phyloP scores from a whole-genome alignment of 2,797 vertebrate genomes.

The Squalus acanthias region DNA sequence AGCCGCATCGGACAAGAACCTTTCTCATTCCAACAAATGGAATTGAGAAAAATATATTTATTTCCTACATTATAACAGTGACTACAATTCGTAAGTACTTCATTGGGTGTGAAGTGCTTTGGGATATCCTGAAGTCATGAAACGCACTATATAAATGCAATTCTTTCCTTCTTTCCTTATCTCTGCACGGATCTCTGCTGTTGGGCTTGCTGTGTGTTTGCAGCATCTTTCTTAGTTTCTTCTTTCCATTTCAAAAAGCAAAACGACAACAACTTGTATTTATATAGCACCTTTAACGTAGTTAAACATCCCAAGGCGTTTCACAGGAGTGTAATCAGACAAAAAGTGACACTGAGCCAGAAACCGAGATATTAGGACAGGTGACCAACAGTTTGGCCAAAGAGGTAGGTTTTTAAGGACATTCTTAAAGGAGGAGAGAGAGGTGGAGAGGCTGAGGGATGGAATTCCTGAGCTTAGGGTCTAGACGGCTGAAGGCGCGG shows the following conservation, averaged over 20 bases:
- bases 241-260: neutral
- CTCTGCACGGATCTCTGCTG: neutral
- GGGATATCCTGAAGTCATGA: neutral
- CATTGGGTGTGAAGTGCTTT: neutral
- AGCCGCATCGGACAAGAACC: neutral
- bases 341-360: neutral
- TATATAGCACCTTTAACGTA: neutral
- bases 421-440: neutral
- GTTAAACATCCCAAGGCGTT: neutral
- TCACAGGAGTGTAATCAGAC: neutral
- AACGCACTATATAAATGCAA: neutral
- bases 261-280: neutral
- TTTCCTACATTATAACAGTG: neutral
- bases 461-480: neutral
- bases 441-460: neutral
- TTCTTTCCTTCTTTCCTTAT: neutral
- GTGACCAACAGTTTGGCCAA: neutral
- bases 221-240: neutral
- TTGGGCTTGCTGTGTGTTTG: neutral
- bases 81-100: neutral
- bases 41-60: neutral
- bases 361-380: neutral
- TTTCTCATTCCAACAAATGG: neutral
- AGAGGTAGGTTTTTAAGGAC: neutral
- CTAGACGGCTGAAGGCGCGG: neutral